phyloP scores from a whole-genome alignment of 2,888 invertebrate genomes.

The Epinotia bilunana region DNA sequence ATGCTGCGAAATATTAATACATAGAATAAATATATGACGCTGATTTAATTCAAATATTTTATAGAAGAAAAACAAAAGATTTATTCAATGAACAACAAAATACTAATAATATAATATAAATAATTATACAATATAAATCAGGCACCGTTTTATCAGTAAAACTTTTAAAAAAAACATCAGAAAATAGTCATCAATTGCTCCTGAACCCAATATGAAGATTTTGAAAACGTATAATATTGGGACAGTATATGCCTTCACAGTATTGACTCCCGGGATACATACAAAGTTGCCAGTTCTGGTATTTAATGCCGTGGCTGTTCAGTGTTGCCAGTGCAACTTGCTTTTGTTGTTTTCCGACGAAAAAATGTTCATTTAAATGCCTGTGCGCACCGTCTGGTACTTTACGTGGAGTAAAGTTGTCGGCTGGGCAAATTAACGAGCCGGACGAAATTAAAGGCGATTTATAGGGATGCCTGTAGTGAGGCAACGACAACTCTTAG shows the following conservation, averaged over 20 bases:
- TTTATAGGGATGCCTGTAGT: slow-evolving; percentile 50
- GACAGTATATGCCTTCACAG: not conserved
- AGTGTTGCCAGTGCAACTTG: slow-evolving; percentile 27
- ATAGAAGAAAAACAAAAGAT: too few relatives aligned
- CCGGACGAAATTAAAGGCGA: slow-evolving; percentile 53
- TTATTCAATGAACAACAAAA: too few relatives aligned
- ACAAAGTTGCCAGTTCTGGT: not conserved
- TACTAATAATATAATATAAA: too few relatives aligned
- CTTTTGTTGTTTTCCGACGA: slow-evolving; percentile 27
- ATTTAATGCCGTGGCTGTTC: not conserved
- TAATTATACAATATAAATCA: too few relatives aligned
- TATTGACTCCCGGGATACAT: not conserved
- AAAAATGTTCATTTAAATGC: slow-evolving; percentile 41
- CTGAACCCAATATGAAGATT: not conserved
- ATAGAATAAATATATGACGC: too few relatives aligned
- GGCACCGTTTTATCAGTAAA: too few relatives aligned
- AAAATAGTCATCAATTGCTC: not conserved
- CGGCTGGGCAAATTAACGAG: slow-evolving; percentile 54
- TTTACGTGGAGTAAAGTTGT: slow-evolving; percentile 51
- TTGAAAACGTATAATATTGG: not conserved
- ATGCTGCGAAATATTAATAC: too few relatives aligned
- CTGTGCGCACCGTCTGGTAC: slow-evolving; percentile 47
- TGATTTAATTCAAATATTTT: too few relatives aligned
- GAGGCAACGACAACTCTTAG: slow-evolving; percentile 3
- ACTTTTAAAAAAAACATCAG: too few relatives aligned